Percentiles rank a stretch among this genome's conserved stretches.
These are phyloP conservation scores for Oscheius sp. DNA, from an alignment of 1,140 invertebrate species.

Conservation along the genomic window DNA sequence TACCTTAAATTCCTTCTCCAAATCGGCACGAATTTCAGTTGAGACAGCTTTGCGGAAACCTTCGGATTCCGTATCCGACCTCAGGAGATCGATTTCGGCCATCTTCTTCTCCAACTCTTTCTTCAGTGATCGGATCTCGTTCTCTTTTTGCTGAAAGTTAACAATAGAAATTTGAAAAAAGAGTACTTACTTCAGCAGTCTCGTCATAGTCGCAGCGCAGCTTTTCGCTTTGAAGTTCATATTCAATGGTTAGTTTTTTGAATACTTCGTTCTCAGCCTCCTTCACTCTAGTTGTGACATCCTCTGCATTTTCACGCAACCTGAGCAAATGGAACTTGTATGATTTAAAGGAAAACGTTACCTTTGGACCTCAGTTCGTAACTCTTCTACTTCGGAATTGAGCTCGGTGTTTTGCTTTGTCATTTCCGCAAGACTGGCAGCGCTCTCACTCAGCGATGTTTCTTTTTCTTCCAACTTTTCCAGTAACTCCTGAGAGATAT, in stretches of 20 bases:
- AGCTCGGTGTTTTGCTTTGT: too few species aligned
- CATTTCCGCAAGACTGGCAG: background rate
- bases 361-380: too few species aligned
- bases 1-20: slow-evolving; percentile 20
- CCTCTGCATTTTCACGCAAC: background rate
- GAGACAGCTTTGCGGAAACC: background rate
- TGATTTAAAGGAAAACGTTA: background rate
- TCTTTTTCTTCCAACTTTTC: background rate
- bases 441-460: background rate
- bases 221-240: background rate
- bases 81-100: slow-evolving; percentile 1
- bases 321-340: background rate
- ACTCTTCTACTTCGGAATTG: too few species aligned
- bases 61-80: background rate
- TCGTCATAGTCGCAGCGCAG: background rate
- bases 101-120: background rate
- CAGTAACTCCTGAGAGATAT: background rate
- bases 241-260: slow-evolving; percentile 11
- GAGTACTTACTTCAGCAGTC: background rate
- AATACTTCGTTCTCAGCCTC: slow-evolving; percentile 6
- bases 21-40: background rate
- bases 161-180: background rate
- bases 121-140: background rate
- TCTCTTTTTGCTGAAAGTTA: background rate
- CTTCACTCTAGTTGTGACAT: background rate